Base-by-base conservation (phyloP, 2,113 vertebrate species). In the Bambusicola thoracicus region DNA sequence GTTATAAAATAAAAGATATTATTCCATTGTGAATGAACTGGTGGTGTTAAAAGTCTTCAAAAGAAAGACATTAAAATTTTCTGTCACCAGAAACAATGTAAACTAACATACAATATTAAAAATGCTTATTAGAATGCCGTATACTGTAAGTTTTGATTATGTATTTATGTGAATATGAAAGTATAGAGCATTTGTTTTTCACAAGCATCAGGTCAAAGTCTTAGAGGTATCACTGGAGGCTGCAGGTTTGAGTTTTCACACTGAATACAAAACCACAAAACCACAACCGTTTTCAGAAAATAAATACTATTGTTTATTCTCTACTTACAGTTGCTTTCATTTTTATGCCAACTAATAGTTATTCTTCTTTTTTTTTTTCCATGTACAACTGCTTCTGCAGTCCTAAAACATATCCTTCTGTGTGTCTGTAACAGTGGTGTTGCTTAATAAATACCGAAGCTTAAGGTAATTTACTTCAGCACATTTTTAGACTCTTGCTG, bases 401-500 rank as follows among this genome's bases (percentile, higher is more conserved):
- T 21, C 16, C 5, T 43, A 81, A 87, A 46, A 2, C 1, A 5
- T 20, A 8, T 4, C 13, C 90, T 76, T 48, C 32, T 51, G 3
- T 40, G 44, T 63, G 4, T 16, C 49, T 25, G 3, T 34, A 73
- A 75, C 8, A 65, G 27, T 7, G 10, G 8, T 76, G 10, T 1
- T 76, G 13, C 20, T 83, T 30, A 78, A 32, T 32, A 89, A 72
- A 75, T 40, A 76, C 2, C 14, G 6, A 8, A 81, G 36, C 20
- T 51, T 49, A 75, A 59, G 18, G 62, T 55, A 81, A 62, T 32
- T 3, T 49, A 19, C 43, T 68, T 30, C 25, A 72, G 25, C 11
- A 24, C n/a, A 81, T 81, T 82, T 87, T 66, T 41, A 78, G 74
- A 15, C 18, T 59, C 14, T 27, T 93, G 74, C 89, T 95, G 94